Conservation (phyloP, 2,113 vertebrate species). For the Micromys minutus region DNA sequence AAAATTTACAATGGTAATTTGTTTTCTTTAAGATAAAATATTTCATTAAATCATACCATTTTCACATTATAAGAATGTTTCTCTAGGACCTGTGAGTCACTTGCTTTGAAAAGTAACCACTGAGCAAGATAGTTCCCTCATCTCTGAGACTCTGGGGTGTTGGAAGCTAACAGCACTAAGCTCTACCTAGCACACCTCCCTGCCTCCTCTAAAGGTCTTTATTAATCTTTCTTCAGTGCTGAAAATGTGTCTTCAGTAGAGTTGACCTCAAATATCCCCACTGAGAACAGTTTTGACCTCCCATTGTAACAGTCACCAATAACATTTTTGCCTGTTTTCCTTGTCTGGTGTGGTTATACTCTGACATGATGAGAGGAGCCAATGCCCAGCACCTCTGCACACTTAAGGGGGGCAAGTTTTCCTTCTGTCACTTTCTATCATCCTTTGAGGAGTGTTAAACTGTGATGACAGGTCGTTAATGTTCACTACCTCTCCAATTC, state of each 20-base stretch:
- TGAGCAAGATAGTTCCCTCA: neutral
- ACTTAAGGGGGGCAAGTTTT: conserved; percentile 61
- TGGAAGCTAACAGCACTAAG: neutral
- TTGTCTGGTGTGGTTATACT: conserved; percentile 53
- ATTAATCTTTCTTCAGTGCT: neutral
- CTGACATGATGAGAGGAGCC: conserved; percentile 59
- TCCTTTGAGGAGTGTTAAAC: conserved; percentile 75
- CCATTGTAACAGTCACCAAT: conserved; percentile 9
- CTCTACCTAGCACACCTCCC: neutral
- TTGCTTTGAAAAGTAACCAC: neutral
- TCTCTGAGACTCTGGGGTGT: neutral
- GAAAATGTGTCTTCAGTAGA: neutral
- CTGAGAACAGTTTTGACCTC: neutral
- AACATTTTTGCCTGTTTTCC: conserved; percentile 43
- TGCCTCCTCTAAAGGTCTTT: neutral
- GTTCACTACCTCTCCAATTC: conserved; percentile 62
- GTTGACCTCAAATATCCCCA: neutral
- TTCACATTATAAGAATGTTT: neutral
- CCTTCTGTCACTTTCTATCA: conserved; percentile 79
- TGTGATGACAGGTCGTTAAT: conserved; percentile 77
- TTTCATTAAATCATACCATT: neutral
- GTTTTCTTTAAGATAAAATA: neutral
- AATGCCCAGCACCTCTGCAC: conserved; percentile 19
- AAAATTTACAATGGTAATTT: neutral
- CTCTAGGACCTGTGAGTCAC: neutral